Base-by-base conservation (phyloP, 1,140 invertebrate genomes). In the Procambarus virginalis region DNA sequence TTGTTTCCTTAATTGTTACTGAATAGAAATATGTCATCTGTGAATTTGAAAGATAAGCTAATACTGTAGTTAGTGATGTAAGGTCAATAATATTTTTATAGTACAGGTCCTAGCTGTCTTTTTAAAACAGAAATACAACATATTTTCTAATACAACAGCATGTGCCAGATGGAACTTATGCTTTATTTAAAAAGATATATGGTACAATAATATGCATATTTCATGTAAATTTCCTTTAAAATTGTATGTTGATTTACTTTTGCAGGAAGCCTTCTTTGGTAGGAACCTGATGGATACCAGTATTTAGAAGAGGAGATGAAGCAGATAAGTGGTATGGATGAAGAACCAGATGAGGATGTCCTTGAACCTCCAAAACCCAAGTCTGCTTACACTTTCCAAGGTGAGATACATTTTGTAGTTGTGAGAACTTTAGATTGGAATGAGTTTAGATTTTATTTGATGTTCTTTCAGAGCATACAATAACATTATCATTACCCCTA, bases 201-300 rank as follows among this genome's bases (percentile, higher is more conserved):
- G 0, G 34, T 34, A 34, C 1, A 34, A 34, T 34, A n/a, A n/a
- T n/a, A 34, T 34, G 34, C 34, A 34, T 34, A 34, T 34, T 34
- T 34, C 34, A 34, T 34, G 34, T 34, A 34, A 34, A 34, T 34
- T 34, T 34, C 34, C 34, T 34, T 34, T 34, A 34, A n/a, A 55
- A 5, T 55, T 64, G 4, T 64, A 4, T 64, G 60, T 64, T 17
- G n/a, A 12, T 64, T 64, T 64, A 4, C 17, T 91, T 8, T 93
- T 97, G 94, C 96, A 98, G 95, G 98, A 99, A 93, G 98, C 98
- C 0, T 99, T 99, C 94, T 98, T 99, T 94, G 98, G 98, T 0
- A 96, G 97, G 93, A 96, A 96, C 87, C 94, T 99, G 64, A 94
- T 99, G 92, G 97, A 98, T 92, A 96, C 95, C 58, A 93, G 92